Conservation (phyloP, 2,113 vertebrate genomes). For the Tauraco erythrolophus region DNA sequence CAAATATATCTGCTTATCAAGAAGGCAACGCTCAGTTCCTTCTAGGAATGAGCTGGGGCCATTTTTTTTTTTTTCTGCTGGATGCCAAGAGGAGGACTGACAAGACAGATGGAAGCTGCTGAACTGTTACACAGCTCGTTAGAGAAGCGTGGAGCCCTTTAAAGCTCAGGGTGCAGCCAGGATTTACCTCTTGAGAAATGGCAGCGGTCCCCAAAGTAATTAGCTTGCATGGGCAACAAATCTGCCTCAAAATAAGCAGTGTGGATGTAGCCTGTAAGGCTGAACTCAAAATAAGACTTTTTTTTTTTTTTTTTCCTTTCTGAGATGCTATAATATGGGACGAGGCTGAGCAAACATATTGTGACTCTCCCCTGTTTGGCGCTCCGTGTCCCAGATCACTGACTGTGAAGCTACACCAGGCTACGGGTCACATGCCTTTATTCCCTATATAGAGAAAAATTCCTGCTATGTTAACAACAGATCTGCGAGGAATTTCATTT, state of each 20-base stretch:
- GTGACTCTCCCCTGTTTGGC: neutral
- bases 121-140: neutral
- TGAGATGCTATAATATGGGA: neutral
- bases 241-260: neutral
- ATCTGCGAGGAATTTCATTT: accelerated
- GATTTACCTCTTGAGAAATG: slow-evolving; percentile 5
- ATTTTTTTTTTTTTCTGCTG: neutral
- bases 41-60: neutral
- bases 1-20: neutral
- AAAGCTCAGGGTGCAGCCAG: neutral
- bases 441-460: neutral
- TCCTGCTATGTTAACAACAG: neutral
- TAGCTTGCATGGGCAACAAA: neutral
- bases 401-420: neutral
- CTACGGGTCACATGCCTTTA: neutral
- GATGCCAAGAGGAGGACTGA: neutral
- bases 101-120: neutral
- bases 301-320: neutral
- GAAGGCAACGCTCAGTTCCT: neutral
- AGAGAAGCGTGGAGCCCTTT: neutral
- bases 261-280: neutral
- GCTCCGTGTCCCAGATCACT: neutral
- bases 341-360: neutral
- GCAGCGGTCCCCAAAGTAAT: neutral
- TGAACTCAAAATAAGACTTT: neutral